Base-by-base conservation (phyloP, 2,113 vertebrate genomes). In the Entelurus aequoreus region DNA sequence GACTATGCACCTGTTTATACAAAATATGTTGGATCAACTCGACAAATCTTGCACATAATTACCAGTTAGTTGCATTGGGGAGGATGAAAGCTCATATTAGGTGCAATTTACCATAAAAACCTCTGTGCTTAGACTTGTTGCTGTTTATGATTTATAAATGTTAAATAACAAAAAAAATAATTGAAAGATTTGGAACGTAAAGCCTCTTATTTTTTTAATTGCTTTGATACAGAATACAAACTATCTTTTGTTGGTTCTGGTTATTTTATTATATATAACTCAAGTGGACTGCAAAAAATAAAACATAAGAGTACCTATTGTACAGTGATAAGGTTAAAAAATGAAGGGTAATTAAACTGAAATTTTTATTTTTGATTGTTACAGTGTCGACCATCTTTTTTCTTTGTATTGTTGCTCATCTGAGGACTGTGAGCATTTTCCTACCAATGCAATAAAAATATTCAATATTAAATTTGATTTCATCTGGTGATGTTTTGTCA, bases 141-240 rank as follows among this genome's bases (percentile, higher is more conserved):
- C 68, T 83, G 38, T 79, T 44, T 75, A 70, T 79, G 54, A 80
- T 74, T 74, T 84, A 36, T 78, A 86, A 58, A 55, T 68, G 78
- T 75, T 71, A 15, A 81, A 71, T 72, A 65, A 50, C 58, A 54
- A 59, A 71, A 68, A 70, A 62, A 82, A 28, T 28, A 68, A 79
- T 72, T 77, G 54, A 69, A 84, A 75, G 57, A 72, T 77, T 72
- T 81, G 60, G 68, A 75, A 69, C 84, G 82, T 63, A 82, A 89
- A 84, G 37, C 59, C 69, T 74, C 89, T 90, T 90, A 90, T 90
- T 91, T 92, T 91, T 90, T 75, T 90, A 90, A 90, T 88, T 91
- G 60, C 84, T 90, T 90, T 90, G 85, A 90, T 91, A 90, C 89
- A 80, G 66, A 87, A 66, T 79, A 71, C 60, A 86, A 86, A 74